Evolutionary conservation across 2,797 vertebrate genomes (phyloP).

Genomic region (Morus bassanus): DNA sequence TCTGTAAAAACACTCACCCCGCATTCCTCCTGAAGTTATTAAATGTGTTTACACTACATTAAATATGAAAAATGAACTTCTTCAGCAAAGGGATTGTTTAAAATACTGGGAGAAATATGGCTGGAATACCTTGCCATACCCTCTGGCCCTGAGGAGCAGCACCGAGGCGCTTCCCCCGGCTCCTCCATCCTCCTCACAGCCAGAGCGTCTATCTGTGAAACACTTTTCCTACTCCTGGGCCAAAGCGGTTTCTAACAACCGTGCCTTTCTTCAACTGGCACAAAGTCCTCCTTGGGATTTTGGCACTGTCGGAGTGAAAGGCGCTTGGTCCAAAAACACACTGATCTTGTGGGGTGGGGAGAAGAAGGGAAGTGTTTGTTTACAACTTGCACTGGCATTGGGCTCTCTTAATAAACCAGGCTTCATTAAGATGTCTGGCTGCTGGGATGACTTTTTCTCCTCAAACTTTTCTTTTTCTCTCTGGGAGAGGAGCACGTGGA

Average conservation of each 20-base stretch:
- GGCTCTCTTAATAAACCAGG: background rate
- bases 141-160: background rate
- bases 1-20: conserved; percentile 46
- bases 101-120: conserved; percentile 24
- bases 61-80: conserved; percentile 65
- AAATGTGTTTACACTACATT: conserved; percentile 64
- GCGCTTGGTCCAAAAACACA: background rate
- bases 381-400: background rate
- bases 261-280: conserved; percentile 43
- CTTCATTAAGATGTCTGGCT: conserved; percentile 4
- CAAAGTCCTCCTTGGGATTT: conserved; percentile 33
- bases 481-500: background rate
- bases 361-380: conserved; percentile 54
- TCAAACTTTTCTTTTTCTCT: background rate
- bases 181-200: background rate
- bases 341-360: background rate
- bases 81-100: conserved; percentile 25
- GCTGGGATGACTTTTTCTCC: background rate
- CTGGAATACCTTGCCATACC: background rate
- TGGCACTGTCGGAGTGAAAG: background rate
- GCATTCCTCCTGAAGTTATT: conserved; percentile 51
- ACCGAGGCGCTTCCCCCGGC: fast-evolving
- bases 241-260: conserved; percentile 6
- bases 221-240: background rate
- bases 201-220: background rate